These are phyloP conservation scores for Pseudorhiza aurosa DNA, from an alignment of 30 jellyfish, hydroid and myxozoan species.

Conservation along the genomic window DNA sequence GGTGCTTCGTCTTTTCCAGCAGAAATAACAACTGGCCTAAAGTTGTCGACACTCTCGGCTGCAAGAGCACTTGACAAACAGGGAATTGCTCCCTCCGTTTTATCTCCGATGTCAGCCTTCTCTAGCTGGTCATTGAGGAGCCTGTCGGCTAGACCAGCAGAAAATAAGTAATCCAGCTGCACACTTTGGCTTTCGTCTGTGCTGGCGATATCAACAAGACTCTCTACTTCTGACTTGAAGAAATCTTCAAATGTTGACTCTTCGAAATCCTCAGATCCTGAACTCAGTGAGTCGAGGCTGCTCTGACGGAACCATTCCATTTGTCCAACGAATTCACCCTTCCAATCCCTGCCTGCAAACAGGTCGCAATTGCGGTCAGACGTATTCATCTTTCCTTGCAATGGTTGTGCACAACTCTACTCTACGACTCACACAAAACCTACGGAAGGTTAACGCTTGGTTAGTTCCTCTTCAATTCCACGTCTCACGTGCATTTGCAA, in stretches of 20 bases:
- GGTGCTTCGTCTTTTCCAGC: background rate
- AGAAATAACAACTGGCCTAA: constrained; percentile 6
- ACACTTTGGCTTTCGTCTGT: background rate
- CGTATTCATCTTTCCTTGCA: background rate
- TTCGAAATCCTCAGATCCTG: constrained; percentile 33
- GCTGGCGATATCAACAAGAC: constrained; percentile 1
- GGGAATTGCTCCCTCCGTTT: background rate
- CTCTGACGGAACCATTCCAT: constrained; percentile 52
- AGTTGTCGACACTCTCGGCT: background rate
- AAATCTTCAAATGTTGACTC: constrained; percentile 42
- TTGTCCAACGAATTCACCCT: background rate
- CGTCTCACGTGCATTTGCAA: constrained; percentile 31
- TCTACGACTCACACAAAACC: background rate
- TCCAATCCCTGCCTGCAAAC: background rate
- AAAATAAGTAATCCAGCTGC: constrained; percentile 67
- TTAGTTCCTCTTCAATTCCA: constrained; percentile 25
- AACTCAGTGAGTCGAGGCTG: constrained; percentile 37
- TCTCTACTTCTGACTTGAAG: background rate
- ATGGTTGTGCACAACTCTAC: no score
- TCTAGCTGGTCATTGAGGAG: background rate
- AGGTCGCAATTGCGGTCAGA: background rate
- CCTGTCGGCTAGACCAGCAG: constrained; percentile 77
- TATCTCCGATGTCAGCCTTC: background rate
- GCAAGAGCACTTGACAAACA: background rate
- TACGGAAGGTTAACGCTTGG: background rate